These are phyloP conservation scores for Chloroceryle aenea DNA, from an alignment of 2,113 vertebrate species.

Conservation along the genomic window DNA sequence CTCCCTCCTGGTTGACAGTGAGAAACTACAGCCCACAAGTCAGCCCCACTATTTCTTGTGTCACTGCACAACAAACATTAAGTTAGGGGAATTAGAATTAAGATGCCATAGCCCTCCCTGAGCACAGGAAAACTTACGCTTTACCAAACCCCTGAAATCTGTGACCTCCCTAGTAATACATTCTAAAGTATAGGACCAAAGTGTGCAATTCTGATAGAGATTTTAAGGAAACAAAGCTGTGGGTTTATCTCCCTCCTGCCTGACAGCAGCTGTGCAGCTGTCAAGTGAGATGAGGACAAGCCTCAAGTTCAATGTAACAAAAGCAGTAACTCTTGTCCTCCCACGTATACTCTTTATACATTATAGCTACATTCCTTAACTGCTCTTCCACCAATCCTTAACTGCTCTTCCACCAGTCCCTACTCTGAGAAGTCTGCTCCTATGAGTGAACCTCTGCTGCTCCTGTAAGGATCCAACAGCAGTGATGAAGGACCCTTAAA, in stretches of 20 bases:
- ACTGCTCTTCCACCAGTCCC: background rate
- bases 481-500: background rate
- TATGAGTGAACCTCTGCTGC: background rate
- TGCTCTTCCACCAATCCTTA: slow-evolving; percentile 2
- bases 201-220: background rate
- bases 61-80: background rate
- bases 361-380: background rate
- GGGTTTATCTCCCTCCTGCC: background rate
- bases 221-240: background rate
- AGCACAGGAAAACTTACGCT: background rate
- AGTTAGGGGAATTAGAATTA: background rate
- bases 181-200: background rate
- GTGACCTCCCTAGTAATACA: background rate
- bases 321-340: background rate
- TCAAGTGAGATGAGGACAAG: slow-evolving; percentile 1
- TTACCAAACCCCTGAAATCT: background rate
- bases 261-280: background rate
- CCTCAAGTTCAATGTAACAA: slow-evolving; percentile 16
- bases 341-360: background rate
- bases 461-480: background rate
- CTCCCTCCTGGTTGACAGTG: background rate
- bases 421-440: background rate
- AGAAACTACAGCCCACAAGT: background rate
- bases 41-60: accelerated
- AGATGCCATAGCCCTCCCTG: background rate